phyloP scores from a whole-genome alignment of 1,140 invertebrate species.

The Helicoverpa armigera region DNA sequence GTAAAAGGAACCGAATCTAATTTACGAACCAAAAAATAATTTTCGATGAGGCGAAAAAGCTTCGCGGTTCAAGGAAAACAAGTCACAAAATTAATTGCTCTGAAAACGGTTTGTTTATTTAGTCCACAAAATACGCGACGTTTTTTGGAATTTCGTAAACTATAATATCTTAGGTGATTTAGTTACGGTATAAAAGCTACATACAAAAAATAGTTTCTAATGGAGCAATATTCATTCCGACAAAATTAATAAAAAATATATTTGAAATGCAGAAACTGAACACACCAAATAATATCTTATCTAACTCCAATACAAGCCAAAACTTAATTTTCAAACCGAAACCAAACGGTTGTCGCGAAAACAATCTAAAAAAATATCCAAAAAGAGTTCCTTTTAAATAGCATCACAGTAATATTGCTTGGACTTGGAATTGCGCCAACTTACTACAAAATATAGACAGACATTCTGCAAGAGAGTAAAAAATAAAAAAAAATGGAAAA shows the following conservation, averaged over 20 bases:
- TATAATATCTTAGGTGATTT: too few species aligned
- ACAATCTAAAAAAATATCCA: not conserved
- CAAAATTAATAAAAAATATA: too few species aligned
- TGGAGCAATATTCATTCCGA: too few species aligned
- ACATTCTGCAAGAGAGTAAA: not conserved
- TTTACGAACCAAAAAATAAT: conserved; percentile 12
- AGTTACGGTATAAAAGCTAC: too few species aligned
- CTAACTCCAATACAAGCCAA: not conserved
- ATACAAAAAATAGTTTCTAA: too few species aligned
- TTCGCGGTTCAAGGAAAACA: conserved; percentile 4
- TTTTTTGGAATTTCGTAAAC: not conserved
- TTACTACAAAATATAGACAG: conserved; percentile 29
- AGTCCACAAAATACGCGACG: not conserved
- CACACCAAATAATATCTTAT: too few species aligned
- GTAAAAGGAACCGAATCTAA: conserved; percentile 13
- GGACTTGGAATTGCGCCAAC: conserved; percentile 20
- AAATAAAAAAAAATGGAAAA: too few species aligned
- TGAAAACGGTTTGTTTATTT: not conserved
- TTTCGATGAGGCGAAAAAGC: not conserved
- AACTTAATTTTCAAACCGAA: not conserved
- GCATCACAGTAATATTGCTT: conserved; percentile 15
- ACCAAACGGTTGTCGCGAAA: not conserved
- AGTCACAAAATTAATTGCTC: conserved; percentile 20
- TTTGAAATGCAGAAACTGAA: too few species aligned
- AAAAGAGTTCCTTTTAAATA: not conserved